Percentiles rank a stretch among this genome's conserved stretches.
These are phyloP conservation scores for Sericinus montela DNA, from an alignment of 2,888 invertebrate genomes.

Conservation along the genomic window DNA sequence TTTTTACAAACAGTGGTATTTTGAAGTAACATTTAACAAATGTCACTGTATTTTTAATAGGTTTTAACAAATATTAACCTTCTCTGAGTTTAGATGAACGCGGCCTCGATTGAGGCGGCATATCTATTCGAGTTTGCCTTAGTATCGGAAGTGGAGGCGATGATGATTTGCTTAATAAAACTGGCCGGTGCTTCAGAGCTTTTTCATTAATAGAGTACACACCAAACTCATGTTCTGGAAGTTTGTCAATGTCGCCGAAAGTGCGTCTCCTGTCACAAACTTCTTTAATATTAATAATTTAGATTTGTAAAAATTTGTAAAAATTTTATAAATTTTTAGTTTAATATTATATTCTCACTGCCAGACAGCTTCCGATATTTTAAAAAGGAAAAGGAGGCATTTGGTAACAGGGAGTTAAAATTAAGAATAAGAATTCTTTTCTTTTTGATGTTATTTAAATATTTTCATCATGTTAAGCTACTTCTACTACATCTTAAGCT, in stretches of 20 bases:
- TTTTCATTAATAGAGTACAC: conserved; percentile 61
- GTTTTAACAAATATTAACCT: conserved; percentile 25
- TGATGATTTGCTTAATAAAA: conserved; percentile 42
- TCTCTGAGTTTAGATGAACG: conserved; percentile 50
- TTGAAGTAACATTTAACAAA: conserved; percentile 25
- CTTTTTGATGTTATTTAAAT: too few relatives aligned
- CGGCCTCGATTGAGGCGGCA: conserved; percentile 34
- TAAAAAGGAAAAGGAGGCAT: too few relatives aligned
- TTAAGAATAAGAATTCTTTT: too few relatives aligned
- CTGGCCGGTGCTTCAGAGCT: conserved; percentile 35
- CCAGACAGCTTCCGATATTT: too few relatives aligned
- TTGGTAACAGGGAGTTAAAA: too few relatives aligned
- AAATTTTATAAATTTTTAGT: too few relatives aligned
- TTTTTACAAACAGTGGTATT: conserved; percentile 54
- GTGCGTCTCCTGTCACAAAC: conserved; percentile 53
- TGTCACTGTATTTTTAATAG: conserved; percentile 17
- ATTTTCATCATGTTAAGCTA: too few relatives aligned
- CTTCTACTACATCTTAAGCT: too few relatives aligned
- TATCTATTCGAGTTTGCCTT: conserved; percentile 37
- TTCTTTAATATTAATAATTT: conserved; percentile 36
- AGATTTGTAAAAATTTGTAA: conserved; percentile 5
- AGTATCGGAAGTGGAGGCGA: conserved; percentile 48
- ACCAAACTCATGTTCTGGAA: conserved; percentile 60
- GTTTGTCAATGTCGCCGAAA: conserved; percentile 48
- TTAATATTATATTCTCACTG: too few relatives aligned